Base-by-base conservation (phyloP, 2,888 invertebrate genomes). In the Andrena minutula region DNA sequence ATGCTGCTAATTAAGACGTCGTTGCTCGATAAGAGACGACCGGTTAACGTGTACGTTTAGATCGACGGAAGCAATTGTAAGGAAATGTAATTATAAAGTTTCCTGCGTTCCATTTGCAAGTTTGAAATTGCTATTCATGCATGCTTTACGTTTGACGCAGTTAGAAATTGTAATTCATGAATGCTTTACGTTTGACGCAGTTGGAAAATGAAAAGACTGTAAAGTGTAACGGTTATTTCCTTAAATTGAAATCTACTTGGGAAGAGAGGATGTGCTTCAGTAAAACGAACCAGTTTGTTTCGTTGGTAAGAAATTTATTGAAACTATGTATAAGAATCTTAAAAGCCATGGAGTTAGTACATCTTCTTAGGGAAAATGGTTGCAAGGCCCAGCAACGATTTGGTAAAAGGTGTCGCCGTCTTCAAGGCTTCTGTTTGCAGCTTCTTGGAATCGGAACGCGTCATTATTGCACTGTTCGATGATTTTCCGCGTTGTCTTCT, bases 331-430 rank as follows among this genome's bases (percentile, higher is more conserved):
- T 2, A 28, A 10, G 10, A 47, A 47, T 26, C 0, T 35, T 12
- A 16, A 41, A 41, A n/a, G 4, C 0, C n/a, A 12, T 16, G 7
- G 16, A 69, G 56, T 80, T 64, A 78, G 8, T 4, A 26, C 4
- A 41, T 28, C 32, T 47, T 66, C 20, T 4, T 65, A 0, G 65
- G 47, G n/a, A 88, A 82, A 69, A 85, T 79, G 2, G 80, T 70
- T 10, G 71, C 72, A 0, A 88, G 76, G 7, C 77, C 72, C 20
- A 90, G 65, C 10, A 88, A n/a, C 2, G 89, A 88, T 84, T 75
- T 86, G 3, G 85, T 81, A 3, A 89, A 86, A 4, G 86, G 79
- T 32, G 83, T 85, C 10, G 69, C 12, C 68, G 28, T 69, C 6
- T n/a, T 82, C 32, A 75, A 47, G n/a, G 65, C 26, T 12, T 73